Evolutionary conservation across 2,888 invertebrate genomes (phyloP), one percentile per base, ranked within the genome.

Genomic region (Diloba caeruleocephala): DNA sequence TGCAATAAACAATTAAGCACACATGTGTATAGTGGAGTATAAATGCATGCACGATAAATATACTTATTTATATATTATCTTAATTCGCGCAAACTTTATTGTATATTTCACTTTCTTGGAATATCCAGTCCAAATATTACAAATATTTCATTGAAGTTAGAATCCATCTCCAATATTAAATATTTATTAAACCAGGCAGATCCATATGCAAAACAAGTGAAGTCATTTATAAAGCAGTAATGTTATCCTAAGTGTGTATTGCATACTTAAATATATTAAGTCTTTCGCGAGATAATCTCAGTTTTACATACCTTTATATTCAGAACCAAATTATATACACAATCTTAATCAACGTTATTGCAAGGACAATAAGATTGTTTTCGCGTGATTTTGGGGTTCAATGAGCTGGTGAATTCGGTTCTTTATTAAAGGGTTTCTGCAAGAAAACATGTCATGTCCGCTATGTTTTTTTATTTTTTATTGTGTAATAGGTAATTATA

Each of bases 211-310:
- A 33, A 41, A 6, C 39, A 10, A 41, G 37, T 45, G 6, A 23
- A 46, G n/a, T 29, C 48, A 44, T 52, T 62, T 60, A 67, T 64
- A 64, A 52, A 33, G 46, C 37, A 41, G 54, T 51, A 78, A 80
- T 81, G 73, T 78, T 68, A 72, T 50, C 74, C 69, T 14, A 46
- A 34, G 69, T 63, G 42, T 38, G 69, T 53, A 68, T 74, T 54
- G 72, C 74, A 72, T 79, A 83, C 28, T 53, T 61, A 56, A 21
- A 7, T 5, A 21, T 21, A 28, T 53, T 61, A 31, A 43, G 54
- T 62, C 32, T 80, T 86, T 79, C 78, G 58, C 63, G 72, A 76
- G 71, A 81, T 81, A 79, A 85, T 81, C 84, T 79, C 74, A 73
- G 75, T 77, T 76, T 75, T 73, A 71, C 62, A 64, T 56, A 71